Conservation (phyloP, 2,797 vertebrate species). For the Falco novaeseelandiae region DNA sequence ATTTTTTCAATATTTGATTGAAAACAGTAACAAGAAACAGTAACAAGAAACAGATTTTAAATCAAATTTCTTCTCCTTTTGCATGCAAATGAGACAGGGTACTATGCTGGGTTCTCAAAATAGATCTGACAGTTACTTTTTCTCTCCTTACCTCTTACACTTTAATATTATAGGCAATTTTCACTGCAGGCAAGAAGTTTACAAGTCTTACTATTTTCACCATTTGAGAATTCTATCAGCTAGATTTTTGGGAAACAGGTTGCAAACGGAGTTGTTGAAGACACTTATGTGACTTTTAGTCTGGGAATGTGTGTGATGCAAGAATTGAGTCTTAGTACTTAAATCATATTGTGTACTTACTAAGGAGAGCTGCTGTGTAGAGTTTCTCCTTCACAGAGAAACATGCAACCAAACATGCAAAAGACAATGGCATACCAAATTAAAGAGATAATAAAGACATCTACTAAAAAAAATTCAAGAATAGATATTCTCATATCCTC, state of each 20-base stretch:
- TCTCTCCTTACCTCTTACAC: not conserved
- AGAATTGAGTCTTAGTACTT: not conserved
- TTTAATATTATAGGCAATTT: not conserved
- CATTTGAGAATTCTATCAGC: not conserved
- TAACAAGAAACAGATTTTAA: not conserved
- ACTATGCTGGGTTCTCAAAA: not conserved
- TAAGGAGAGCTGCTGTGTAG: not conserved
- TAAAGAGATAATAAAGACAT: not conserved
- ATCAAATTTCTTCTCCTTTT: not conserved
- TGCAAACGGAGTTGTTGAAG: not conserved
- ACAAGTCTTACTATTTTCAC: not conserved
- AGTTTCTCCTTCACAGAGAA: not conserved
- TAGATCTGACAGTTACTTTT: not conserved
- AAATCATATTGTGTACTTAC: not conserved
- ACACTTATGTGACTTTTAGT: not conserved
- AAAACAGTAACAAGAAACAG: not conserved
- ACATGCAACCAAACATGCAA: not conserved
- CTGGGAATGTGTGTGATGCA: not conserved
- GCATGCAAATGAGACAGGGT: not conserved
- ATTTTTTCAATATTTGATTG: not conserved
- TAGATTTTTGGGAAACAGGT: not conserved
- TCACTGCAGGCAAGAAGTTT: not conserved
- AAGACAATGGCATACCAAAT: not conserved
- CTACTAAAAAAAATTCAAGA: not conserved
- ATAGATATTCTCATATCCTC: not conserved